phyloP scores from a whole-genome alignment of 1,140 invertebrate species.

The Pomphorhynchus laevis region DNA sequence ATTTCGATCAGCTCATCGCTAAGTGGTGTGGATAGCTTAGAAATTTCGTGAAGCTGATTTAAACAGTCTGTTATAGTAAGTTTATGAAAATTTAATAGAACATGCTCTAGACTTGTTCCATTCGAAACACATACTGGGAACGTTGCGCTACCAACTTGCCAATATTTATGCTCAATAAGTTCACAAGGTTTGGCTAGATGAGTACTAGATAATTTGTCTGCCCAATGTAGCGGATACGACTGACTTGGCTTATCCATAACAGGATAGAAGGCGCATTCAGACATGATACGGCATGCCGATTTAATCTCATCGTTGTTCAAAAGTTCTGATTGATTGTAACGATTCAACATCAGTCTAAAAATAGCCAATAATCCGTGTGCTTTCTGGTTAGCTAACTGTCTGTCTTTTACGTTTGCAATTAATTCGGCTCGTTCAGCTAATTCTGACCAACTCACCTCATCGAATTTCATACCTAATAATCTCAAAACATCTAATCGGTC shows the following conservation, averaged over 20 bases:
- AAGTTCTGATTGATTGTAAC: neutral
- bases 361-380: conserved; percentile 1
- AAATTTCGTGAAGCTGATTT: no score
- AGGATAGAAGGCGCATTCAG: conserved; percentile 3
- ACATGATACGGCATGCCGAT: neutral
- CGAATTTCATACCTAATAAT: conserved; percentile 8
- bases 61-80: no score
- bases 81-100: no score
- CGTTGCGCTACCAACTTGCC: no score
- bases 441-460: conserved; percentile 4
- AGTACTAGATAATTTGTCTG: conserved; percentile 2
- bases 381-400: conserved; percentile 3
- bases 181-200: conserved; percentile 6
- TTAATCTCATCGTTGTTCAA: neutral
- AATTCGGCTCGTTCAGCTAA: conserved; percentile 7
- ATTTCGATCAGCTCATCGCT: no score
- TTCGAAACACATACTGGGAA: no score
- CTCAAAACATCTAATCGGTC: conserved; percentile 7
- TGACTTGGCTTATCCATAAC: conserved; percentile 7
- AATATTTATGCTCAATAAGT: neutral
- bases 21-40: no score
- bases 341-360: conserved; percentile 3
- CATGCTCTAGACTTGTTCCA: no score
- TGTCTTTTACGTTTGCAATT: conserved; percentile 1
- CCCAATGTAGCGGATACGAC: conserved; percentile 2